Base-by-base conservation (phyloP, 2,888 invertebrate genomes). In the Leptinotarsa tumamoca region DNA sequence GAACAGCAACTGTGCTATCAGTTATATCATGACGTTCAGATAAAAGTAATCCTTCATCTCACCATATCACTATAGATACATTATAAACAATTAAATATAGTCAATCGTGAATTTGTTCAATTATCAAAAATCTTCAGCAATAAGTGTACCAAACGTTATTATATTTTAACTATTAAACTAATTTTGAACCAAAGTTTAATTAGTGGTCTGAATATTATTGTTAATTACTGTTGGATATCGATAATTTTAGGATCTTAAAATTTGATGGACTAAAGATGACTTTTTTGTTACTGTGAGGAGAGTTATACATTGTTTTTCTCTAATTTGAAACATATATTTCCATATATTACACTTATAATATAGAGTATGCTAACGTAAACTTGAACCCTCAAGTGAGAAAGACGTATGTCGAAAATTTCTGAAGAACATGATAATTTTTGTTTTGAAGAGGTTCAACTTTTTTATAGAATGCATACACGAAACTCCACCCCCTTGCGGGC, bases 141-240 rank as follows among this genome's bases (percentile, higher is more conserved):
- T 82, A 82, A 82, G 82, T 82, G 80, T 82, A 79, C 73, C 76
- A 61, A 72, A 71, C 58, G 71, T 77, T 79, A 74, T 80, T 78
- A 76, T 76, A 75, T 33, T 78, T 71, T 68, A 76, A 77, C 17
- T 33, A 70, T 58, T 70, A 18, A 58, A 77, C 80, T 81, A 78
- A 79, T 82, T 77, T 80, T 77, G 78, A 83, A 82, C 82, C 80
- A 82, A 82, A 83, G 80, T 79, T 77, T 72, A 68, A 67, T 78
- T 78, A 82, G 79, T 82, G 81, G 82, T 81, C 82, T 81, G 78
- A 76, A 73, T 56, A 80, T 80, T 82, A 80, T 82, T 83, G 82
- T 82, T 82, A 73, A 77, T 79, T 82, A 80, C 78, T 81, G 81
- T 81, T 82, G 79, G 49, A 77, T 67, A 67, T 74, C 68, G 27